phyloP scores from a whole-genome alignment of 2,113 vertebrate genomes.

The Protomyctophum bolini region DNA sequence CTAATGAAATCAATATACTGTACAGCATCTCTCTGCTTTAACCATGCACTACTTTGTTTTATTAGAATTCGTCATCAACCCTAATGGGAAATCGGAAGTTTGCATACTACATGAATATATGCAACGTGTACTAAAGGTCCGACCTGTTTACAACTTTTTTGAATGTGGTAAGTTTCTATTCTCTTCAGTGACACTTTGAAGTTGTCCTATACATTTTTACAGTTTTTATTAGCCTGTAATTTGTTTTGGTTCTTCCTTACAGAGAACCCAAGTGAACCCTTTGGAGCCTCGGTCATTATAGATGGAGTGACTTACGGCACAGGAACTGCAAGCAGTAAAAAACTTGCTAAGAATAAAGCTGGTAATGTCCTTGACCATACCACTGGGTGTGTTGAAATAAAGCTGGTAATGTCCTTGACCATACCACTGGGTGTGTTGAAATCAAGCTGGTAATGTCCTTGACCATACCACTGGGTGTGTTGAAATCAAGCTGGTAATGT shows the following conservation, averaged over 20 bases:
- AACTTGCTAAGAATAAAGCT: conserved; percentile 99
- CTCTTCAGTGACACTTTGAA: not conserved
- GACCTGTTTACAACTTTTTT: conserved; percentile 99
- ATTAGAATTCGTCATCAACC: conserved; percentile 98
- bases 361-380: conserved; percentile 76
- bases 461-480: not conserved
- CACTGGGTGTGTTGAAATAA: conserved; percentile 63
- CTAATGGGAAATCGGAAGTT: conserved; percentile 98
- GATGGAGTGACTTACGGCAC: conserved; percentile 98
- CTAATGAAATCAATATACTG: no score
- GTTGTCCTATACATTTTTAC: not conserved
- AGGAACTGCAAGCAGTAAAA: conserved; percentile 99
- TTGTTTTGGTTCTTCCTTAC: not conserved
- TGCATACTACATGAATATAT: conserved; percentile 99
- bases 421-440: conserved; percentile 55
- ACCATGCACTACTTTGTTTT: conserved; percentile 1
- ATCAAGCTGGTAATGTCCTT: conserved; percentile 93
- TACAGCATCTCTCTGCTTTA: no score
- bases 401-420: conserved; percentile 86
- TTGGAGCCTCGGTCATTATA: conserved; percentile 98
- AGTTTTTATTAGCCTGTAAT: not conserved
- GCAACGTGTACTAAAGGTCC: conserved; percentile 98
- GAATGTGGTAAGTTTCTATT: conserved; percentile 94
- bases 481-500: conserved; percentile 99
- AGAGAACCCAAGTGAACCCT: conserved; percentile 99